Conservation (phyloP, 2,888 invertebrate genomes). For the Hypercompe scribonia region DNA sequence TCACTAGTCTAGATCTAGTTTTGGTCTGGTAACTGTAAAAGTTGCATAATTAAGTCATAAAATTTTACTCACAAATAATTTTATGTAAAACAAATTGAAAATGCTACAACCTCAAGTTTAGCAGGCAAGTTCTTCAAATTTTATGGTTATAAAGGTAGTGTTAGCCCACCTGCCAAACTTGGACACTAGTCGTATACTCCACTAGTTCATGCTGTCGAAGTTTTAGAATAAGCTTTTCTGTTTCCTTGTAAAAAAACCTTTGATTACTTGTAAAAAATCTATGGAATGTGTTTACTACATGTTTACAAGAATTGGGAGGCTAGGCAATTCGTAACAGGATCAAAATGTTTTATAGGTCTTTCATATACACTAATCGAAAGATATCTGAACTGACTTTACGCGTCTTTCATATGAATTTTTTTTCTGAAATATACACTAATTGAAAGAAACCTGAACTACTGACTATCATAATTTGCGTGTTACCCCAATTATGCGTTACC, state of each 20-base stretch:
- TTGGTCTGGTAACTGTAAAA: constrained; percentile 9
- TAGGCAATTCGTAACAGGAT: not conserved
- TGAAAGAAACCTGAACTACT: not conserved
- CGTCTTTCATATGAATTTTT: too few species aligned
- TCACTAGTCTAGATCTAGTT: too few species aligned
- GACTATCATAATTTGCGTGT: not conserved
- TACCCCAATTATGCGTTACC: too few species aligned
- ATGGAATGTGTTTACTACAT: constrained; percentile 9
- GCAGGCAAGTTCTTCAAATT: constrained; percentile 24
- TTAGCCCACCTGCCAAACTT: constrained; percentile 21
- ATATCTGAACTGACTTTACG: not conserved
- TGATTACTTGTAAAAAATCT: constrained; percentile 21
- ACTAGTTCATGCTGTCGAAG: constrained; percentile 26
- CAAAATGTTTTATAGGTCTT: not conserved
- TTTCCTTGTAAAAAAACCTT: too few species aligned
- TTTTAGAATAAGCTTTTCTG: constrained; percentile 27
- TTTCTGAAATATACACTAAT: too few species aligned
- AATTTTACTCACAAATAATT: constrained; percentile 34
- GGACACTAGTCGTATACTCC: constrained; percentile 16
- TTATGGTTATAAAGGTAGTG: constrained; percentile 22
- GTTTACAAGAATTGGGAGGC: not conserved
- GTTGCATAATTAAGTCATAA: constrained; percentile 29
- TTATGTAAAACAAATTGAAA: constrained; percentile 31
- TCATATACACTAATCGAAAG: too few species aligned
- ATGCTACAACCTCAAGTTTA: constrained; percentile 21